Base-by-base conservation (phyloP, 1,140 invertebrate species). In the Acyrthosiphon pisum region DNA sequence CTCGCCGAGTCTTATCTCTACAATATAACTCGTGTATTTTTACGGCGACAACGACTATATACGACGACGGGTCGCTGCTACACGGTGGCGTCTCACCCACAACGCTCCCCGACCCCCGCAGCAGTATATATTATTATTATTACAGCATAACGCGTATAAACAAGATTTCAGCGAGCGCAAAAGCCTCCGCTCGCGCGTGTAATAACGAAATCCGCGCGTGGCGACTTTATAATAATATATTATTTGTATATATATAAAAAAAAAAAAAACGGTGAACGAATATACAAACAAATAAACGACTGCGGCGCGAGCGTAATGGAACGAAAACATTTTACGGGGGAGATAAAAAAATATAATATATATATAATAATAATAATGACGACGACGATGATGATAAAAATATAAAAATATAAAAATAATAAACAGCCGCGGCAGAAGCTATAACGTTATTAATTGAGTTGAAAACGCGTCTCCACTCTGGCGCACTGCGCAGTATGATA, bases 371-470 rank as follows among this genome's bases (percentile, higher is more conserved):
- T 53, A 23, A 53, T 53, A 2, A 53, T 22, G 50, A 76, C 6
- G 11, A 68, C 18, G 30, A 18, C 23, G 56, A 30, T 6, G 60
- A 76, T 76, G 14, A 76, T n/a, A 14, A 68, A n/a, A 68, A 68
- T 26, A n/a, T n/a, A n/a, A n/a, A n/a, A n/a, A 18, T n/a, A 76
- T n/a, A 14, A 68, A 68, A n/a, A 68, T 22, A 68, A 68, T 76
- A 76, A 76, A 76, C 60, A 18, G 60, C 60, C 60, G 14, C 60
- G 18, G 60, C 11, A 76, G 30, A 18, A 76, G 60, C 60, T 68
- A 76, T 76, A 76, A n/a, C 60, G n/a, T n/a, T n/a, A 76, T 76
- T 76, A 76, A 76, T 76, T 76, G 60, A 76, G 14, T 30, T 76
- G 81, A 83, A 23, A 83, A 83, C n/a, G 41, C 81, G 35, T 37